These are phyloP conservation scores for Liasis olivaceus DNA, from an alignment of 2,797 vertebrate species.

Conservation along the genomic window DNA sequence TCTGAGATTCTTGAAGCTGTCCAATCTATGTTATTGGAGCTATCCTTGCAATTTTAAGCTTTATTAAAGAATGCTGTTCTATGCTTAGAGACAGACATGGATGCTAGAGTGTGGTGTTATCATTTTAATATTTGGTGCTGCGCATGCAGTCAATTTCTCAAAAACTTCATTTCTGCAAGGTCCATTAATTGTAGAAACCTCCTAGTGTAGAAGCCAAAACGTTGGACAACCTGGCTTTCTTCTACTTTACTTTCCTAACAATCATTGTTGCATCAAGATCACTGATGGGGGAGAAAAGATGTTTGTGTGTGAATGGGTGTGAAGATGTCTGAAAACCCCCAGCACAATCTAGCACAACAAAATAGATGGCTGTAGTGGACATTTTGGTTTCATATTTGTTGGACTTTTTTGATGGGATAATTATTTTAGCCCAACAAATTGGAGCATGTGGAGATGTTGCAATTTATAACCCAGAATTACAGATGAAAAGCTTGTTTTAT, in stretches of 20 bases:
- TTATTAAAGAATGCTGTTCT: neutral
- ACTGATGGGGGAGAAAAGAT: neutral
- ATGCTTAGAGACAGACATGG: neutral
- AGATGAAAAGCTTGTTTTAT: neutral
- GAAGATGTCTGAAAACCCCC: neutral
- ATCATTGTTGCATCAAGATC: neutral
- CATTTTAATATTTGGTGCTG: neutral
- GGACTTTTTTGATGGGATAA: neutral
- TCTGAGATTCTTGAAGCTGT: neutral
- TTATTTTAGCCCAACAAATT: neutral
- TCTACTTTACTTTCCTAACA: neutral
- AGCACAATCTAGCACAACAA: neutral
- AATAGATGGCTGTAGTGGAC: neutral
- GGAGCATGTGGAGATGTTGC: neutral
- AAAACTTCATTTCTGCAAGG: neutral
- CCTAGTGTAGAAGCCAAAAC: neutral
- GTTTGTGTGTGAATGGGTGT: neutral
- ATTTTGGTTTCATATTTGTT: neutral
- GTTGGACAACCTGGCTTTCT: neutral
- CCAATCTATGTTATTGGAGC: neutral
- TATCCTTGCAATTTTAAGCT: neutral
- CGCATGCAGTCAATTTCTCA: neutral
- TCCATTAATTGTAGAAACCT: neutral
- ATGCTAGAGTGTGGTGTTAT: neutral
- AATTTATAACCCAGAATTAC: slow-evolving; percentile 12